These are phyloP conservation scores for Anthophora plumipes DNA, from an alignment of 2,888 invertebrate species.

Conservation along the genomic window DNA sequence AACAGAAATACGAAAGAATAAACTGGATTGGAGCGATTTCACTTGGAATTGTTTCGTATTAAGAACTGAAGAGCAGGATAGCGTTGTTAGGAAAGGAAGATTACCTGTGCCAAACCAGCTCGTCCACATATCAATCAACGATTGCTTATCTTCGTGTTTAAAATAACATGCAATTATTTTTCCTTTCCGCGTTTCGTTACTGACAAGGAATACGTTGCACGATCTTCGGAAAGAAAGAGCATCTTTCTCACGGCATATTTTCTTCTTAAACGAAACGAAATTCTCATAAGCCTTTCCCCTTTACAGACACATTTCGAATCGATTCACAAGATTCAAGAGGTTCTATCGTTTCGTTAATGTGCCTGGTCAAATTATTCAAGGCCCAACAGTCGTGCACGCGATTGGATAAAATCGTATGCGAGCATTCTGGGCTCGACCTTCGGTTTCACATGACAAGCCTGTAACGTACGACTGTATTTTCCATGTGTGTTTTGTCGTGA, in stretches of 20 bases:
- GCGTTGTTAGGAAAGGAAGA: not conserved
- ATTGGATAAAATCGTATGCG: constrained; percentile 2
- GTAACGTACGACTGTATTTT: too few species aligned
- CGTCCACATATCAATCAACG: constrained; percentile 66
- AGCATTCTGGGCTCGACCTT: constrained; percentile 1
- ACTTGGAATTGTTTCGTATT: not conserved
- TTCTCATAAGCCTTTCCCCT: not conserved
- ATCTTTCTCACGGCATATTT: not conserved
- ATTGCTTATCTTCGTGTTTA: constrained; percentile 3
- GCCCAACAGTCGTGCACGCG: constrained; percentile 1
- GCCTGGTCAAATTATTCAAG: not conserved
- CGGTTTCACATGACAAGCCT: not conserved
- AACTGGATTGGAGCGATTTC: not conserved
- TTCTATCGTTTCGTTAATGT: not conserved
- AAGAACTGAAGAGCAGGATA: not conserved
- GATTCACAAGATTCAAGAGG: not conserved
- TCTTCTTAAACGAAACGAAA: not conserved
- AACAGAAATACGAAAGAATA: not conserved
- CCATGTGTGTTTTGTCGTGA: not conserved
- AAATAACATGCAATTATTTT: constrained; percentile 10
- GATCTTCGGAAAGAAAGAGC: not conserved
- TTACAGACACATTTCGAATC: not conserved
- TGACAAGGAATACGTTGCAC: constrained; percentile 1
- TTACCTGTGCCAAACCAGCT: constrained; percentile 67
- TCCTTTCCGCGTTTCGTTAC: not conserved